Evolutionary conservation across 2,113 vertebrate genomes (phyloP).

Genomic region (Myiopsitta monachus): DNA sequence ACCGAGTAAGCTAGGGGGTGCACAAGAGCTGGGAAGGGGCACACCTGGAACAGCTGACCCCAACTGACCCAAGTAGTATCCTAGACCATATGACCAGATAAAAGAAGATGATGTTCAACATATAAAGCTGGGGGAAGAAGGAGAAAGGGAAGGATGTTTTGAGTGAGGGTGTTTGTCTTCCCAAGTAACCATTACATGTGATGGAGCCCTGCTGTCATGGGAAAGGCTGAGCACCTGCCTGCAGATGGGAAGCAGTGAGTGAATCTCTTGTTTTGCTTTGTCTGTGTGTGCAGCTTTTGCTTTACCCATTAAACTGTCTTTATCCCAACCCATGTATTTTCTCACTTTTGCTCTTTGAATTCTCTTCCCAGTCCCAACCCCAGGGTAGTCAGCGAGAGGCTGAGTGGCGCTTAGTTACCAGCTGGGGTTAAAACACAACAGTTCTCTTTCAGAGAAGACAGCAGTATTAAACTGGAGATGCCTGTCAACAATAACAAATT

Average conservation of each 20-base stretch:
- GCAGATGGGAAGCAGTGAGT: not conserved
- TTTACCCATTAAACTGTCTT: not conserved
- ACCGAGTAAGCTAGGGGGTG: not conserved
- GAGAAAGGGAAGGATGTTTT: not conserved
- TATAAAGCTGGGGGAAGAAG: not conserved
- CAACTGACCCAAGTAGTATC: not conserved
- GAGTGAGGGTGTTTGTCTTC: not conserved
- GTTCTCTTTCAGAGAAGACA: not conserved
- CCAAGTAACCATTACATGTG: not conserved
- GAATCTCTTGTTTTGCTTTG: not conserved
- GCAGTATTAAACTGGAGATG: not conserved
- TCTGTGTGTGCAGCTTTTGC: not conserved
- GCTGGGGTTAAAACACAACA: not conserved
- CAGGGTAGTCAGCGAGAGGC: not conserved
- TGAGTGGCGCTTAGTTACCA: not conserved
- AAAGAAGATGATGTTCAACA: not conserved
- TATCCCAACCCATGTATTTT: not conserved
- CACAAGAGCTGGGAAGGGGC: not conserved
- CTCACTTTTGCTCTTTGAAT: not conserved
- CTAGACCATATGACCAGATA: not conserved
- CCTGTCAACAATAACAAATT: not conserved
- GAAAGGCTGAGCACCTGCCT: not conserved
- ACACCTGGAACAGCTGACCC: not conserved
- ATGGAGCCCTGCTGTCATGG: not conserved
- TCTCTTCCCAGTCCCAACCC: not conserved